phyloP scores from a whole-genome alignment of 2,113 vertebrate species.

The Picathartes gymnocephalus region DNA sequence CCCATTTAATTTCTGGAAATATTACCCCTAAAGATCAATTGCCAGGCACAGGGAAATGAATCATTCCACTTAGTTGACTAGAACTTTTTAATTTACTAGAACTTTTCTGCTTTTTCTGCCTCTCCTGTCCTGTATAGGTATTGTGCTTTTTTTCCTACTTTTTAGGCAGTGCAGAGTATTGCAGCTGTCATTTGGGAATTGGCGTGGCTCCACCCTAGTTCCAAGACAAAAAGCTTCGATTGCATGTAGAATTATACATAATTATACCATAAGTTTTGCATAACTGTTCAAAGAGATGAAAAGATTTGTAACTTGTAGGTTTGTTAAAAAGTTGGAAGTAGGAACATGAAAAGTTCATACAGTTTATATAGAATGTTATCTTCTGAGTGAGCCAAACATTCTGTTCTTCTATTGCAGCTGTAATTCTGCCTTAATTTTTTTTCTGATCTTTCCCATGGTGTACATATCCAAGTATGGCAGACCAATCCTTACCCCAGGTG shows the following conservation, averaged over 20 bases:
- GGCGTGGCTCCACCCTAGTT: neutral
- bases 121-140: neutral
- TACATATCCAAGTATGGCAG: neutral
- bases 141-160: neutral
- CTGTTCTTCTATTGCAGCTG: neutral
- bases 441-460: constrained; percentile 48
- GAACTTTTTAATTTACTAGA: neutral
- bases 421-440: neutral
- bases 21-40: neutral
- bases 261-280: constrained; percentile 29
- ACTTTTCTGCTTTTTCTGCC: neutral
- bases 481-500: constrained; percentile 21
- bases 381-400: constrained; percentile 6
- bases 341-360: neutral
- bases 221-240: constrained; percentile 44
- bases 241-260: neutral
- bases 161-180: neutral
- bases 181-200: neutral
- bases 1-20: neutral
- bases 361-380: neutral
- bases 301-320: neutral
- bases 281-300: constrained; percentile 48
- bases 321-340: constrained; percentile 18
- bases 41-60: neutral
- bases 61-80: neutral